Evolutionary conservation across 2,113 vertebrate genomes (phyloP).

Genomic region (Ochotona princeps): DNA sequence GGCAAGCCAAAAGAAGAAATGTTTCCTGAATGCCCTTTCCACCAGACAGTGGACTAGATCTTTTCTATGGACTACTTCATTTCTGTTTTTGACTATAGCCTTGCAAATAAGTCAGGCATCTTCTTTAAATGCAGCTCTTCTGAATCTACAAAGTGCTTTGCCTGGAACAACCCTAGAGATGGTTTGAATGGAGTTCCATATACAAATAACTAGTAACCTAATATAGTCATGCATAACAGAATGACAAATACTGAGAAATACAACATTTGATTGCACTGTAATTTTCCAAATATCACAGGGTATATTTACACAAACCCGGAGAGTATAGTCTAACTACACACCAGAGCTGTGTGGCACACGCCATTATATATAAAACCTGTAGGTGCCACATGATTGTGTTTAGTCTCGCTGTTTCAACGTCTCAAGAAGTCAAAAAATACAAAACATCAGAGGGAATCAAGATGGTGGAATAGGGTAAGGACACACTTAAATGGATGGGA

Average conservation of each 20-base stretch:
- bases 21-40: not conserved
- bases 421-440: not conserved
- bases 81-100: not conserved
- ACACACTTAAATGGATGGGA: too few relatives aligned
- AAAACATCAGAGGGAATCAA: not conserved
- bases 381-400: too few relatives aligned
- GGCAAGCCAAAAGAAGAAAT: not conserved
- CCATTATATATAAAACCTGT: too few relatives aligned
- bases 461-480: too few relatives aligned
- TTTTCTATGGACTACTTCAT: not conserved
- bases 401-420: not conserved
- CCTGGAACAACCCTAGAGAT: not conserved
- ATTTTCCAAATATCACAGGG: too few relatives aligned
- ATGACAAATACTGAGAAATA: too few relatives aligned
- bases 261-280: too few relatives aligned
- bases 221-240: not conserved
- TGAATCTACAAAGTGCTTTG: not conserved
- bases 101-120: not conserved
- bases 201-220: not conserved
- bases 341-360: too few relatives aligned
- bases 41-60: accelerated
- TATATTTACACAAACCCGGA: too few relatives aligned
- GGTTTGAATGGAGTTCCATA: constrained; percentile 27
- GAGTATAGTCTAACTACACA: too few relatives aligned
- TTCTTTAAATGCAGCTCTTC: not conserved